Percentiles rank a stretch among this genome's conserved stretches.
phyloP scores from a whole-genome alignment of 1,140 invertebrate genomes.

The Trichonephila clavipes region DNA sequence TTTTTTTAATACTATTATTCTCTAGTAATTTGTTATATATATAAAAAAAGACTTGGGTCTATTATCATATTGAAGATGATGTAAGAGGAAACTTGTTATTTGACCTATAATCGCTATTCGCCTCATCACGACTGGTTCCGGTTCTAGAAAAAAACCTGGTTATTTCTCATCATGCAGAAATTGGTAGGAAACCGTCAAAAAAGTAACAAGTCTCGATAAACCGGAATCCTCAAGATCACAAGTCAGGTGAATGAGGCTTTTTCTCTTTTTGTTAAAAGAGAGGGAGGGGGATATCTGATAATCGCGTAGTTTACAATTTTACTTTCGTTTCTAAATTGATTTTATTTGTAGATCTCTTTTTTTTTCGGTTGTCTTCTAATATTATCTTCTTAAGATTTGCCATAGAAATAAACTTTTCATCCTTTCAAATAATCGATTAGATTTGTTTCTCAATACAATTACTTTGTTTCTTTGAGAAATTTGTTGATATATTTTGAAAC shows the following conservation, averaged over 20 bases:
- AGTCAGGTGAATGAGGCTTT: neutral
- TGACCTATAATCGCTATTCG: neutral
- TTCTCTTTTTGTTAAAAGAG: neutral
- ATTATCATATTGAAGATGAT: neutral
- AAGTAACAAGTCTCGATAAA: slow-evolving; percentile 3
- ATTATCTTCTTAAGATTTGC: no score
- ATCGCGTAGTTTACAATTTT: no score
- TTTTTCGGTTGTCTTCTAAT: no score
- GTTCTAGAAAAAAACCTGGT: neutral
- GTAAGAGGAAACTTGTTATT: neutral
- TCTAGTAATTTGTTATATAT: neutral
- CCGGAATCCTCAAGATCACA: slow-evolving; percentile 9
- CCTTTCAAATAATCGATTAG: no score
- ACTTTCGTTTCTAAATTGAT: no score
- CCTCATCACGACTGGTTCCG: slow-evolving; percentile 18
- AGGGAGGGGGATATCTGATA: no score
- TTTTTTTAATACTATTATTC: neutral
- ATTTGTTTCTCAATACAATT: no score
- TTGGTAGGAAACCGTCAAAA: neutral
- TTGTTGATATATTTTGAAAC: no score
- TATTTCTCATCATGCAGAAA: neutral
- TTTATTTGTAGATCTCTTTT: no score
- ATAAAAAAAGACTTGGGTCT: neutral
- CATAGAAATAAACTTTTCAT: no score
- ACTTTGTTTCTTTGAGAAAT: no score